Conservation (phyloP, 1,140 invertebrate genomes). For the Macrobrachium rosenbergii region DNA sequence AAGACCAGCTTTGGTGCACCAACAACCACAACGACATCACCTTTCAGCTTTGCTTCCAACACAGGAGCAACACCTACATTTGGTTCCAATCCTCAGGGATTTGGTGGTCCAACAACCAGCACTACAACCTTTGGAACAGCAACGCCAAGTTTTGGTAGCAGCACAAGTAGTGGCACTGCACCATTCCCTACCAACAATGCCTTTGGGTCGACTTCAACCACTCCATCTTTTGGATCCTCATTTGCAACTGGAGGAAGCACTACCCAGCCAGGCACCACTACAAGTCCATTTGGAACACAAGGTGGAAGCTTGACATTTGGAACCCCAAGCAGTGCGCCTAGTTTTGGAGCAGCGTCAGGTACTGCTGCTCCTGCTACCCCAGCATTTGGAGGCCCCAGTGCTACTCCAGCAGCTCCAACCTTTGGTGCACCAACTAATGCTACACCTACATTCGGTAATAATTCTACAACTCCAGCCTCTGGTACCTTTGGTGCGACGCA, state of each 20-base stretch:
- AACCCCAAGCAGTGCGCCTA: too few species aligned
- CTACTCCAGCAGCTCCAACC: not conserved
- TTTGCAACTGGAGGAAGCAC: too few species aligned
- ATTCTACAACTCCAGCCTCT: not conserved
- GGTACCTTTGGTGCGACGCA: not conserved
- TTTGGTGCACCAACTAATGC: not conserved
- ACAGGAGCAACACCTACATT: not conserved
- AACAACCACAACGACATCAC: not conserved
- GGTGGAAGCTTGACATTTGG: too few species aligned
- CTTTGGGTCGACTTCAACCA: too few species aligned
- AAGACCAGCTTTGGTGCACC: slow-evolving; percentile 13
- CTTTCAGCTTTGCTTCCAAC: slow-evolving; percentile 3
- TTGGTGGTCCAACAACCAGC: slow-evolving; percentile 2
- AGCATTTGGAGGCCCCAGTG: not conserved
- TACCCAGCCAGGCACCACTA: too few species aligned
- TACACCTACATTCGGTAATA: not conserved
- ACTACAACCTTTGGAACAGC: not conserved
- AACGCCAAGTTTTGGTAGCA: not conserved
- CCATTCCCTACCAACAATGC: too few species aligned
- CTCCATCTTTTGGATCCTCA: too few species aligned
- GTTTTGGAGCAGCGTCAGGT: too few species aligned
- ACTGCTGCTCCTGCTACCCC: not conserved
- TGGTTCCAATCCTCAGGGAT: not conserved
- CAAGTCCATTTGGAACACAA: too few species aligned
- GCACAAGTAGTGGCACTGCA: too few species aligned